A percentile compares a stretch with the other conserved stretches of the same genome.
phyloP scores from a whole-genome alignment of 2,888 invertebrate genomes.

The Baccha elongata region DNA sequence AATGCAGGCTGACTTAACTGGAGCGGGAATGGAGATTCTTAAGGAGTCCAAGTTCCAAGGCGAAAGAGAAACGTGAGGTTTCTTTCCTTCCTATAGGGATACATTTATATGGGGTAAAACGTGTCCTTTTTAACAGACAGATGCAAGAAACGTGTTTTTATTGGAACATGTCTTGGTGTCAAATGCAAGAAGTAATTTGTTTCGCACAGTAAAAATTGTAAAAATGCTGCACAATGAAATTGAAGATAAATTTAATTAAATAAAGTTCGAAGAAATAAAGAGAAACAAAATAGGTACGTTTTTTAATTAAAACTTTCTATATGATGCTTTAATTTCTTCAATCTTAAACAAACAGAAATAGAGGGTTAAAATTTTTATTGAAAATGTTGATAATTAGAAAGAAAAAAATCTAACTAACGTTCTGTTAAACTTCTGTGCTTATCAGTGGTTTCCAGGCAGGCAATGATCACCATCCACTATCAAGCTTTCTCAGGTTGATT shows the following conservation, averaged over 20 bases:
- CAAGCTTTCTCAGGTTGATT: no score
- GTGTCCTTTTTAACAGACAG: slow-evolving; percentile 49
- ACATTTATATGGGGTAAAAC: neutral
- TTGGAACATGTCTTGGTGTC: slow-evolving; percentile 52
- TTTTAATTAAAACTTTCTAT: neutral
- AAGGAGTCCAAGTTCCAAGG: slow-evolving; percentile 2
- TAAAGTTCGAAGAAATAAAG: neutral
- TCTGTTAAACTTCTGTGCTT: no score
- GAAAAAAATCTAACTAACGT: no score
- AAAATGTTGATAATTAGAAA: no score
- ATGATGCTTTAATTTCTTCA: no score
- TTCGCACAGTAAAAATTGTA: slow-evolving; percentile 34
- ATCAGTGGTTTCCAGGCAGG: no score
- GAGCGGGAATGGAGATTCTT: neutral
- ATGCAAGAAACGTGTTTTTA: slow-evolving; percentile 53
- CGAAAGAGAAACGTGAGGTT: slow-evolving; percentile 26
- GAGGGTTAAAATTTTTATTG: no score
- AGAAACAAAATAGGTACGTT: neutral
- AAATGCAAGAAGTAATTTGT: slow-evolving; percentile 54
- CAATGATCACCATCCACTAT: no score
- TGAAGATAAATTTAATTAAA: slow-evolving; percentile 24
- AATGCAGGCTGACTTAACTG: neutral
- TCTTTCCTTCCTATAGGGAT: slow-evolving; percentile 1
- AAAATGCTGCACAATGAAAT: slow-evolving; percentile 42
- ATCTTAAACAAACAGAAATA: no score